phyloP scores from a whole-genome alignment of 2,113 vertebrate species.

The Narcine bancroftii region DNA sequence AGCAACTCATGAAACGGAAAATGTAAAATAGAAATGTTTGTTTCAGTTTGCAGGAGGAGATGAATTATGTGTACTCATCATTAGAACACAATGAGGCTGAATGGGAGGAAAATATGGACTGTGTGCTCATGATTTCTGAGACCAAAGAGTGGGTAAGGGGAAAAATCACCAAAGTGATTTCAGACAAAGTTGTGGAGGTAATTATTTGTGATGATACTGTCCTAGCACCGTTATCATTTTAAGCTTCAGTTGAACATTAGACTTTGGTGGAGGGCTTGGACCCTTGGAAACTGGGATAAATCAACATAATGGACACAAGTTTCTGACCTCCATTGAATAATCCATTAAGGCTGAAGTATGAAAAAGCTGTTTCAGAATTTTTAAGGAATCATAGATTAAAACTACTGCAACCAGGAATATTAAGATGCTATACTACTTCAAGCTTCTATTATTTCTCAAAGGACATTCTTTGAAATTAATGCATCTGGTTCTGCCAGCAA shows the following conservation, averaged over 20 bases:
- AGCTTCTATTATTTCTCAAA: background rate
- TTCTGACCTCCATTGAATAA: background rate
- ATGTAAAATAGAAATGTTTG: background rate
- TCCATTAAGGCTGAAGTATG: too few species aligned
- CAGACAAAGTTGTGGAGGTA: conserved; percentile 68
- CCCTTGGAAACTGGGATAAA: background rate
- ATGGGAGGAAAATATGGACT: conserved; percentile 70
- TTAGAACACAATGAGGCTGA: conserved; percentile 50
- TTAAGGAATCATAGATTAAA: background rate
- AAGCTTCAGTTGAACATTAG: background rate
- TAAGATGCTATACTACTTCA: background rate
- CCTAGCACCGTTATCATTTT: background rate
- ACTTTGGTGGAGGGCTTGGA: background rate
- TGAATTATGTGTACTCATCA: conserved; percentile 58
- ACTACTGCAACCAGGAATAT: background rate
- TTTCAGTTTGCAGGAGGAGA: conserved; percentile 66
- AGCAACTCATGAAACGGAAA: background rate
- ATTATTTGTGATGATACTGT: too few species aligned
- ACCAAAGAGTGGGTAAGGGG: conserved; percentile 74
- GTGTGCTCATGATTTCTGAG: conserved; percentile 61
- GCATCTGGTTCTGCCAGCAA: background rate
- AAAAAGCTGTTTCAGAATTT: background rate
- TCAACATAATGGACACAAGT: background rate
- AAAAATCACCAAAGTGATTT: conserved; percentile 56
- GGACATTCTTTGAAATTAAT: background rate